These are phyloP conservation scores for Sebastes glaucus DNA, from an alignment of 2,797 vertebrate genomes.

Conservation along the genomic window DNA sequence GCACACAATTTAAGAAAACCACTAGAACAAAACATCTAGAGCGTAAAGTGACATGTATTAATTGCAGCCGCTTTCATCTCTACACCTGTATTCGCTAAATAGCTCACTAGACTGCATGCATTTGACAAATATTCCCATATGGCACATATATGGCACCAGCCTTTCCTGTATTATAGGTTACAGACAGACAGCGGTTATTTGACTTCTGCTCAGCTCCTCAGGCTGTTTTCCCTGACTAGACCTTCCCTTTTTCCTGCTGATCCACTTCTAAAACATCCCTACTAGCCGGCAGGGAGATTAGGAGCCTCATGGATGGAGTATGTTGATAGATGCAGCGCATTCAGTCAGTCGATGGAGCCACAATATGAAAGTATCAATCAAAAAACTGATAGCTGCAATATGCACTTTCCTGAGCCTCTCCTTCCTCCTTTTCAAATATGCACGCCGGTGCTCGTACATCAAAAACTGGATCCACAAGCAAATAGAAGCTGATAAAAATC, in stretches of 20 bases:
- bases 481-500: too few species aligned
- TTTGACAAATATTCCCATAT: neutral
- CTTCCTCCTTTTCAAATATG: neutral
- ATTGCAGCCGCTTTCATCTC: neutral
- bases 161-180: neutral
- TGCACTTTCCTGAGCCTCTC: neutral
- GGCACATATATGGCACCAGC: neutral
- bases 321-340: neutral
- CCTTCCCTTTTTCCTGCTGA: neutral
- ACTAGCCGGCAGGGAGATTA: conserved; percentile 14
- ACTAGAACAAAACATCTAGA: neutral
- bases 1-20: neutral
- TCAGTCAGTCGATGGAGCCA: conserved; percentile 4
- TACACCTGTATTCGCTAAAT: neutral
- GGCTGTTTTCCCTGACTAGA: conserved; percentile 7
- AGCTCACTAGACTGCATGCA: neutral
- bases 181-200: conserved; percentile 28
- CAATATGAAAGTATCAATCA: conserved; percentile 43
- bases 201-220: conserved; percentile 37
- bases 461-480: neutral
- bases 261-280: conserved; percentile 20
- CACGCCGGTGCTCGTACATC: neutral
- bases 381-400: conserved; percentile 7
- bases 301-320: neutral
- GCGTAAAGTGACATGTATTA: neutral